Percentiles rank a stretch among this genome's conserved stretches.
Conservation (phyloP, 2,113 vertebrate species). For the Cinclus cinclus region DNA sequence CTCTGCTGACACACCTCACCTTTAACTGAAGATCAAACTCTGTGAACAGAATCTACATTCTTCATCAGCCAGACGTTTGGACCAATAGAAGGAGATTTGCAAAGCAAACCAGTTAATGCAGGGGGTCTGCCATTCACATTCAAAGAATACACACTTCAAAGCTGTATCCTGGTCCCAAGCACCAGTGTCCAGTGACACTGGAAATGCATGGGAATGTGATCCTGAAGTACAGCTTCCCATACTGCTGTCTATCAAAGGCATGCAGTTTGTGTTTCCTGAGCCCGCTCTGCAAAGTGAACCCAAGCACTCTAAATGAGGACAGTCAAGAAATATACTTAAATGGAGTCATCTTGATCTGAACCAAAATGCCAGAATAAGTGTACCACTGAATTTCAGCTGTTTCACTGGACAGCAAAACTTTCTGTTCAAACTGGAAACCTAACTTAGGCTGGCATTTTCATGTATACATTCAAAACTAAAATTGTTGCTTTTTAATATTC, state of each 20-base stretch:
- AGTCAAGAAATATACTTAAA: not conserved
- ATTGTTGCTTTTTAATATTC: not conserved
- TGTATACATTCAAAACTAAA: not conserved
- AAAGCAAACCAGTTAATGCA: not conserved
- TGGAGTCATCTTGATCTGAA: not conserved
- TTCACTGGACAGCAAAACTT: not conserved
- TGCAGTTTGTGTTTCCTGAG: not conserved
- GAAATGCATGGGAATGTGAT: not conserved
- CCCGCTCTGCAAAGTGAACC: not conserved
- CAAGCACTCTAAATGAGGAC: not conserved
- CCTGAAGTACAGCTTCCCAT: not conserved
- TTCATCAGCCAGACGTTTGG: not conserved
- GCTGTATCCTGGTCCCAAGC: not conserved
- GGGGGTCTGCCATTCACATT: not conserved
- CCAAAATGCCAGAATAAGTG: not conserved
- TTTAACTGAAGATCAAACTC: not conserved
- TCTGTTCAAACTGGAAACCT: not conserved
- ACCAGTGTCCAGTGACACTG: fast-evolving
- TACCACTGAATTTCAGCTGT: not conserved
- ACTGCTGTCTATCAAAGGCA: not conserved
- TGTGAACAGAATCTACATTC: not conserved
- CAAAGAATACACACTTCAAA: not conserved
- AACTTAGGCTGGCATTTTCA: not conserved
- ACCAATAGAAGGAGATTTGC: not conserved
- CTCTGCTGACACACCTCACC: not conserved